Evolutionary conservation across 2,888 invertebrate species (phyloP), one percentile per base, ranked within the genome.

Genomic region (Elysia crispata): DNA sequence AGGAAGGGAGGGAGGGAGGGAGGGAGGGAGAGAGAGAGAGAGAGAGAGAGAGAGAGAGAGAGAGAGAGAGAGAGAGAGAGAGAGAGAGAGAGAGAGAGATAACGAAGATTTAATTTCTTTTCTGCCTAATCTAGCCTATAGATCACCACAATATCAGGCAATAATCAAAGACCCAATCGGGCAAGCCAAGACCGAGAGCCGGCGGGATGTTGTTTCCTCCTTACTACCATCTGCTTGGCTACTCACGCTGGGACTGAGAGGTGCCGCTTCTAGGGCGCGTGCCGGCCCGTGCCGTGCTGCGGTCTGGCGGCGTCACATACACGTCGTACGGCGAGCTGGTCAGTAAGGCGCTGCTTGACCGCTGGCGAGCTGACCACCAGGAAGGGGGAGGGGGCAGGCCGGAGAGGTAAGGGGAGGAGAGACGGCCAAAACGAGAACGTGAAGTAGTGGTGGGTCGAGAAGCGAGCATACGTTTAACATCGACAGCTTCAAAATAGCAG

Each of bases 201-300:
- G 41, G 41, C 41, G 41, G 11, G 41, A 6, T 41, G 41, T n/a
- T n/a, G n/a, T n/a, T n/a, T n/a, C n/a, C n/a, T n/a, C n/a, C n/a
- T n/a, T n/a, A 41, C 41, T 66, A 5, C 50, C 31, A 30, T 33
- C 11, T 77, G 33, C 57, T 60, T 60, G 64, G 76, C 77, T 86
- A 91, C 95, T 95, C 93, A 97, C 97, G 98, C 93, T 98, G 98
- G 66, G 97, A 98, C 90, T 97, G 97, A 1, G 97, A 97, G 18
- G 96, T 95, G 23, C 96, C 95, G 1, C 96, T 94, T 86, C 93
- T 94, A 90, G 91, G 95, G 86, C 94, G 95, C 87, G 93, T 95
- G 72, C 92, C 88, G 82, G 89, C 88, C 41, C 41, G 41, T 41
- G 41, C 41, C 41, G 41, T 41, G 83, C 91, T 88, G 81, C 92